phyloP scores from a whole-genome alignment of 2,113 vertebrate genomes.

The Emydura subglobosa region DNA sequence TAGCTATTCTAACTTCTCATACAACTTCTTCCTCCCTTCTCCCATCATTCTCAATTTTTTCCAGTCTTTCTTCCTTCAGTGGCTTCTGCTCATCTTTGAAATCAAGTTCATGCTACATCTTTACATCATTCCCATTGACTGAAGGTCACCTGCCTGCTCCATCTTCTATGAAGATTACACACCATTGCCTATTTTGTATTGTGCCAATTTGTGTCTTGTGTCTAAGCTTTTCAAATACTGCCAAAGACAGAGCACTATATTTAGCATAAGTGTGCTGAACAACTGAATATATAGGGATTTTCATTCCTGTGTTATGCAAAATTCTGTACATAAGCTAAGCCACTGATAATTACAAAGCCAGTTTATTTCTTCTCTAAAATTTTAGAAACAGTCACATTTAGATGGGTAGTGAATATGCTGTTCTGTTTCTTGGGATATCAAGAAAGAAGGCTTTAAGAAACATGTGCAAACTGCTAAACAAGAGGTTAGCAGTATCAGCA shows the following conservation, averaged over 20 bases:
- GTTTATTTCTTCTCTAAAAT: neutral
- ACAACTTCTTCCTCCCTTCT: neutral
- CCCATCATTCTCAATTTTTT: neutral
- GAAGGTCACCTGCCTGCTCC: neutral
- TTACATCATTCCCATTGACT: neutral
- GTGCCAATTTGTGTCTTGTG: neutral
- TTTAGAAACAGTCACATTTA: neutral
- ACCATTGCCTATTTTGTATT: neutral
- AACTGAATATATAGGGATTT: neutral
- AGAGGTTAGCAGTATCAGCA: neutral
- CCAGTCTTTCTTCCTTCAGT: neutral
- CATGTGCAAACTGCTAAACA: neutral
- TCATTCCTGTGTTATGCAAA: neutral
- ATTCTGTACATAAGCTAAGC: neutral
- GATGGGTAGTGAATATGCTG: neutral
- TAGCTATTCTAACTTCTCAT: neutral
- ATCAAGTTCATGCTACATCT: neutral
- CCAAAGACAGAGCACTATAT: neutral
- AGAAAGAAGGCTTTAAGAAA: neutral
- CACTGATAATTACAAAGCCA: neutral
- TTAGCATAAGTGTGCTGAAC: neutral
- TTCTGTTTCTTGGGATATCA: neutral
- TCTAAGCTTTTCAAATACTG: neutral
- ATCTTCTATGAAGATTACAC: neutral
- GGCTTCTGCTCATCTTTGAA: neutral